Evolutionary conservation across 2,113 vertebrate species (phyloP), one percentile per base, ranked within the genome.

Genomic region (Sander vitreus): DNA sequence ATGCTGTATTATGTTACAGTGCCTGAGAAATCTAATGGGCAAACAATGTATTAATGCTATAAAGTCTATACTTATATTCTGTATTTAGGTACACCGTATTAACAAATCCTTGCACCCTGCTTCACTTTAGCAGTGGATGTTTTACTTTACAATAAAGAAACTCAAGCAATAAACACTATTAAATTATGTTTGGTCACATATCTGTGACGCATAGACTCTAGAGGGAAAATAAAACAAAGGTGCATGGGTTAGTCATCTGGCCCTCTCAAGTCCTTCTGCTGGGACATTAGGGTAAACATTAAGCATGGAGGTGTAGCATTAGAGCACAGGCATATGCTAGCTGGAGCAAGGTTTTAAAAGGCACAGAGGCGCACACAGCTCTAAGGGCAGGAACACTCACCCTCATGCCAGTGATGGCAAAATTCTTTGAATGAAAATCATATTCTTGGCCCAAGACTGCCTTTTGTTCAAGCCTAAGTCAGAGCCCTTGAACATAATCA

Each of bases 371-470:
- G 74, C 60, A 30, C 16, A 54, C 60, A 62, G 57, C 36, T 43
- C 68, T 76, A 79, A 84, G 53, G 53, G 64, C 36, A 48, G 33
- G 27, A 68, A 11, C 62, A 3, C 14, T 65, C 1, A 8, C 47
- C n/a, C 54, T 54, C 50, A 47, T 64, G 71, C 72, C 69, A 55
- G 16, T 60, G 67, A 69, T 62, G 59, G 70, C 27, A 63, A 50
- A 30, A 58, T 60, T 79, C 51, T 84, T 64, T 71, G 60, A 85
- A 85, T 67, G 60, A 80, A 83, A 86, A 88, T 75, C 63, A 43
- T 25, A 36, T 39, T 58, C 63, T 36, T 73, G 80, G 59, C 66
- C 86, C 58, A 85, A 58, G 64, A 72, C n/a, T 21, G 14, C 45
- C 25, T 72, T 89, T 81, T 84, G 60, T 75, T 76, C 23, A 15